A percentile compares a stretch with the other conserved stretches of the same genome.
Evolutionary conservation across 2,888 invertebrate genomes (phyloP).

Genomic region (Drosophila birchii): DNA sequence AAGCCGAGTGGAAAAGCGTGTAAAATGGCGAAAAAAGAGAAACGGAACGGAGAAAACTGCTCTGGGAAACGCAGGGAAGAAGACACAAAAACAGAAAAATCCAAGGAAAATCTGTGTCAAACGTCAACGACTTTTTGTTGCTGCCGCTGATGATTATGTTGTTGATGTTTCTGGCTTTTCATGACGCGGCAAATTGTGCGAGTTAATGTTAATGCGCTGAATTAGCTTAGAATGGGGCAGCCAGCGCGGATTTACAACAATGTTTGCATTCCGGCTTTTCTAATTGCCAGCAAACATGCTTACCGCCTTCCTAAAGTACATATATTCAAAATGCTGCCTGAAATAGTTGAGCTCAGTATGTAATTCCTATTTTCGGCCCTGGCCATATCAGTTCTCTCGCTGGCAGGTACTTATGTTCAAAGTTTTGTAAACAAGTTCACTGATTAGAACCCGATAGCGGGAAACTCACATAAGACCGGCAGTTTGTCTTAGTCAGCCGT

Average conservation of each 20-base stretch:
- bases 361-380: slow-evolving; percentile 67
- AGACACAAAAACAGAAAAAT: slow-evolving; percentile 40
- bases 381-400: slow-evolving; percentile 29
- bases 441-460: slow-evolving; percentile 59
- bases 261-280: slow-evolving; percentile 41
- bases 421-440: slow-evolving; percentile 52
- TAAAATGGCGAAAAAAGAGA: slow-evolving; percentile 48
- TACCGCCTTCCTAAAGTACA: not conserved
- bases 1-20: slow-evolving; percentile 72
- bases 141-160: slow-evolving; percentile 27
- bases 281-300: slow-evolving; percentile 66
- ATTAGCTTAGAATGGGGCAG: slow-evolving; percentile 74
- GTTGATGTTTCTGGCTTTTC: slow-evolving; percentile 45
- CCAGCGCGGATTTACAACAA: slow-evolving; percentile 24
- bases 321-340: not conserved
- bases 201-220: slow-evolving; percentile 75
- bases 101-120: slow-evolving; percentile 60
- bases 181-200: slow-evolving; percentile 70
- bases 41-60: slow-evolving; percentile 57
- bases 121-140: slow-evolving; percentile 69
- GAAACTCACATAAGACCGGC: slow-evolving; percentile 27
- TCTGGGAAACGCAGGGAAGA: slow-evolving; percentile 57
- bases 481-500: slow-evolving; percentile 26
- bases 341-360: slow-evolving; percentile 40
- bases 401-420: slow-evolving; percentile 49